Conservation (phyloP, 1,140 invertebrate species). For the Papilio polytes region DNA sequence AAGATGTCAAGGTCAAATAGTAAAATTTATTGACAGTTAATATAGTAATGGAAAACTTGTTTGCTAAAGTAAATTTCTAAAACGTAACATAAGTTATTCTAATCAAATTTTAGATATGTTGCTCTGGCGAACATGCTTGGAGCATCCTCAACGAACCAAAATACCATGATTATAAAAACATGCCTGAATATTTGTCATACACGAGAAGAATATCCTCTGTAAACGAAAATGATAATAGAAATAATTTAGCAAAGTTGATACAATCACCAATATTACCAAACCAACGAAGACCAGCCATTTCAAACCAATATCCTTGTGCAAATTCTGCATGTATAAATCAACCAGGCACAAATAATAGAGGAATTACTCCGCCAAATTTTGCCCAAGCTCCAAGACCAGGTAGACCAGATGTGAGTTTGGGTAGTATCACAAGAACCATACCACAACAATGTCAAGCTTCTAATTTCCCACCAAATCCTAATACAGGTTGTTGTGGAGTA, state of each 20-base stretch:
- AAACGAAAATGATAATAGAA: not conserved
- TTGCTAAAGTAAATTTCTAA: too few relatives aligned
- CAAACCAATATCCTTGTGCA: not conserved
- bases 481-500: slow-evolving; percentile 64
- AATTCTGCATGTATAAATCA: not conserved
- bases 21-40: not conserved
- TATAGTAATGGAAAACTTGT: not conserved
- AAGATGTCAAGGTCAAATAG: too few relatives aligned
- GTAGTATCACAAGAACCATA: not conserved
- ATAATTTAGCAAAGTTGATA: not conserved
- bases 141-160: slow-evolving; percentile 5
- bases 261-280: not conserved
- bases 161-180: not conserved
- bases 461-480: slow-evolving; percentile 58
- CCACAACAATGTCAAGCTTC: slow-evolving; percentile 47
- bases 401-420: not conserved
- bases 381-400: not conserved
- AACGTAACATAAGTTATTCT: not conserved
- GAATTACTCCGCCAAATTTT: not conserved
- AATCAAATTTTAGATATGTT: slow-evolving; percentile 49
- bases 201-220: not conserved
- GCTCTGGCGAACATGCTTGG: slow-evolving; percentile 46
- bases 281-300: not conserved
- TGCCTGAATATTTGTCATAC: not conserved
- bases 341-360: not conserved